Evolutionary conservation across 2,113 vertebrate species (phyloP).

Genomic region (Circaetus cinerascens): DNA sequence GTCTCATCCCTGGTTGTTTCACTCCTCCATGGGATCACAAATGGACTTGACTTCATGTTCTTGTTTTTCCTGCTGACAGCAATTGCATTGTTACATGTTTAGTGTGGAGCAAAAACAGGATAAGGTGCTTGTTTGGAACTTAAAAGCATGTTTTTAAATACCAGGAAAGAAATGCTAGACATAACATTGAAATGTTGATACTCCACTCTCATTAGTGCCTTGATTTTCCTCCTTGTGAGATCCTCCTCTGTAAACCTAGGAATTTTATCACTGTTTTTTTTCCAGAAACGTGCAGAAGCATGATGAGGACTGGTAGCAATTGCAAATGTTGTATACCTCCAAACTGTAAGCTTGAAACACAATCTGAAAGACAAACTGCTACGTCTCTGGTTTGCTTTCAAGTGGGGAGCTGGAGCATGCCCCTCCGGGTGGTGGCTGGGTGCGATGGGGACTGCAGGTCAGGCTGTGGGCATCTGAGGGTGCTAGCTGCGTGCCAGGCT

Average conservation of each 20-base stretch:
- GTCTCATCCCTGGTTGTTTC: neutral
- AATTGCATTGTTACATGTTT: neutral
- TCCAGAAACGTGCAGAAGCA: neutral
- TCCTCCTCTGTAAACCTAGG: neutral
- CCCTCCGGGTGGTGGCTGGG: accelerated
- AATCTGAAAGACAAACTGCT: neutral
- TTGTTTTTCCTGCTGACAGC: neutral
- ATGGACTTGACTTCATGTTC: neutral
- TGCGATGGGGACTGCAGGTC: accelerated
- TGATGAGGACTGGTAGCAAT: neutral
- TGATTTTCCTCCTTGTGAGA: neutral
- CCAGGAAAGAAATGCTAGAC: neutral
- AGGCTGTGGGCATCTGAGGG: too few species aligned
- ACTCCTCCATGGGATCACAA: neutral
- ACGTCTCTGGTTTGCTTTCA: neutral
- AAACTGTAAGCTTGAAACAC: neutral
- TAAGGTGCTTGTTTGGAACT: neutral
- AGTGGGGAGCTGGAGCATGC: neutral
- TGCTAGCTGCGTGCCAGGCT: accelerated
- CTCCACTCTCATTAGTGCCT: neutral
- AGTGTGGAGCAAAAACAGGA: neutral
- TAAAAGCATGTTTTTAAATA: neutral
- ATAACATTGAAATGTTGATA: neutral
- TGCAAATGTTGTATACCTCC: neutral
- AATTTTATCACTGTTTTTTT: neutral